Percentiles rank a stretch among this genome's conserved stretches.
These are phyloP conservation scores for Colletes gigas DNA, from an alignment of 1,140 invertebrate genomes.

Conservation along the genomic window DNA sequence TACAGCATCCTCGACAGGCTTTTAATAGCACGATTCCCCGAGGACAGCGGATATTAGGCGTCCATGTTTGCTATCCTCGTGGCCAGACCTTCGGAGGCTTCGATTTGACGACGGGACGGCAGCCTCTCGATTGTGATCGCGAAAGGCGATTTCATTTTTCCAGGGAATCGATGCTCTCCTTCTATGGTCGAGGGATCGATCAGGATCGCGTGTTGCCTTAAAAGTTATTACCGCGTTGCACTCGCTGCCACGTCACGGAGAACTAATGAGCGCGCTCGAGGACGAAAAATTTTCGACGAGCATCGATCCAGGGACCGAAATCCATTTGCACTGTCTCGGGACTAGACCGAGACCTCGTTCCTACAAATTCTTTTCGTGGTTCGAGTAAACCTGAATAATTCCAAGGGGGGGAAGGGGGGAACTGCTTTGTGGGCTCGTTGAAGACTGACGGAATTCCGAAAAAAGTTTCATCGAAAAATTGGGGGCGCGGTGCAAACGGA, in stretches of 20 bases:
- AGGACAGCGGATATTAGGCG: not conserved
- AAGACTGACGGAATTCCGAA: too few relatives aligned
- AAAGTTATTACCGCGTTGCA: constrained; percentile 13
- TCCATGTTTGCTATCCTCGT: not conserved
- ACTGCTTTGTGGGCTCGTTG: too few relatives aligned
- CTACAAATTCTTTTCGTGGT: too few relatives aligned
- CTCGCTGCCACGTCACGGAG: not conserved
- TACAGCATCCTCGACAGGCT: too few relatives aligned
- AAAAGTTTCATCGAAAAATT: too few relatives aligned
- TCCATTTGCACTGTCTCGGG: not conserved
- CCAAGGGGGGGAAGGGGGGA: too few relatives aligned
- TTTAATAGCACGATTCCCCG: too few relatives aligned
- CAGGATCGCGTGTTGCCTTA: constrained; percentile 14
- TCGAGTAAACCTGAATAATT: too few relatives aligned
- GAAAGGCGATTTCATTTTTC: constrained; percentile 16
- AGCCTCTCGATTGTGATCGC: constrained; percentile 15
- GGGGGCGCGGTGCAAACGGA: too few relatives aligned
- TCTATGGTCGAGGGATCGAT: constrained; percentile 18
- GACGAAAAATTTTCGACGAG: constrained; percentile 4
- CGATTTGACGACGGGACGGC: not conserved
- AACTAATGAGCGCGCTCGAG: constrained; percentile 9
- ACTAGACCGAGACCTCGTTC: too few relatives aligned
- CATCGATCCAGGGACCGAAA: not conserved
- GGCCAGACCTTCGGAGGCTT: not conserved
- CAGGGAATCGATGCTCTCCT: not conserved